phyloP scores from a whole-genome alignment of 2,888 invertebrate genomes.

The Lycia hirtaria region DNA sequence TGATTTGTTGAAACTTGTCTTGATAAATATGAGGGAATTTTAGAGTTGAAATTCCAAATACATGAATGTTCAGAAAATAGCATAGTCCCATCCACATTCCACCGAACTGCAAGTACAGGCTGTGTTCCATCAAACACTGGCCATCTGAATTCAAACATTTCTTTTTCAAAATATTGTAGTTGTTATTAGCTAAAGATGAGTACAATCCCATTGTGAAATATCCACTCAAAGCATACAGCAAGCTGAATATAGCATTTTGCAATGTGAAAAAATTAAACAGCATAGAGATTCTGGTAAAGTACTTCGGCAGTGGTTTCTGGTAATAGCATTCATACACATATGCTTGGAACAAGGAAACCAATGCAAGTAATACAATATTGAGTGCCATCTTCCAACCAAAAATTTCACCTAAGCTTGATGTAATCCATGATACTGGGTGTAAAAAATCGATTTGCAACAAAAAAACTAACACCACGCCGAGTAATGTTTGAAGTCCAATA shows the following conservation, averaged over 20 bases:
- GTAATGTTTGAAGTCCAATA: constrained; percentile 82
- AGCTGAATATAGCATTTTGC: constrained; percentile 84
- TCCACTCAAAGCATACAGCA: constrained; percentile 87
- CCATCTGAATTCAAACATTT: constrained; percentile 75
- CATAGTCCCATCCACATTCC: constrained; percentile 88
- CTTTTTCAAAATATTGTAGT: constrained; percentile 82
- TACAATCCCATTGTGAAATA: constrained; percentile 89
- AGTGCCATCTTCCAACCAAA: constrained; percentile 87
- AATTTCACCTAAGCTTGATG: constrained; percentile 84
- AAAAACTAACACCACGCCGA: constrained; percentile 80
- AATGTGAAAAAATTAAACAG: constrained; percentile 86
- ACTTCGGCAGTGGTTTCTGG: constrained; percentile 85
- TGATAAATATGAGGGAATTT: constrained; percentile 90
- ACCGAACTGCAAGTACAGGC: constrained; percentile 88
- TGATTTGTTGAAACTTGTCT: constrained; percentile 88
- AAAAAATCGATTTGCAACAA: constrained; percentile 87
- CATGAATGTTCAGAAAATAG: constrained; percentile 85
- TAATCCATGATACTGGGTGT: constrained; percentile 88
- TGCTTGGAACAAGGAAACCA: constrained; percentile 89
- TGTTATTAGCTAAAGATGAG: constrained; percentile 86
- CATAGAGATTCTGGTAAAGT: constrained; percentile 88
- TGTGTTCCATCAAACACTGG: constrained; percentile 88
- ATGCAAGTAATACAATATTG: constrained; percentile 87
- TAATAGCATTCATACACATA: constrained; percentile 89
- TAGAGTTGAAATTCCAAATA: constrained; percentile 83